Evolutionary conservation across 2,113 vertebrate genomes (phyloP).

Genomic region (Ardeotis arabs): DNA sequence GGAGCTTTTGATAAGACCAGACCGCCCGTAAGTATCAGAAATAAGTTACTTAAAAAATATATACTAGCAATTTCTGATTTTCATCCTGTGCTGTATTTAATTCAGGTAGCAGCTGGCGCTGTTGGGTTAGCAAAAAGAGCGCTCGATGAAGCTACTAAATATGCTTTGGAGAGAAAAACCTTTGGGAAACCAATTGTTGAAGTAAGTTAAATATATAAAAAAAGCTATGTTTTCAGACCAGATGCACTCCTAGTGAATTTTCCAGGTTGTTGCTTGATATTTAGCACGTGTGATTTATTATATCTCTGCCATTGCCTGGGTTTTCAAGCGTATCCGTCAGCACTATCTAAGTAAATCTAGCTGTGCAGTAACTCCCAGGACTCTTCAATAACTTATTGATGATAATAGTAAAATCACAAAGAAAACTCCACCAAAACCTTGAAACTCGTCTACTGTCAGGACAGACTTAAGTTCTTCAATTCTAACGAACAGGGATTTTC

Average conservation of each 20-base stretch:
- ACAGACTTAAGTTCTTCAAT: neutral
- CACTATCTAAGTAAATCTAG: neutral
- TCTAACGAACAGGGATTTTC: neutral
- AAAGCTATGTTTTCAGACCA: neutral
- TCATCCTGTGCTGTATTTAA: neutral
- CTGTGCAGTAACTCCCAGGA: neutral
- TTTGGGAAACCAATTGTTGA: conserved; percentile 86
- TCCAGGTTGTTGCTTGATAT: neutral
- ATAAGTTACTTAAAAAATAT: neutral
- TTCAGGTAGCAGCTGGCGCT: conserved; percentile 89
- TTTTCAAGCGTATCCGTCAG: neutral
- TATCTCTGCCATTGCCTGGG: neutral
- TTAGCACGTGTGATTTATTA: neutral
- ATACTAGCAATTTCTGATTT: neutral
- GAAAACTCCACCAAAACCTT: neutral
- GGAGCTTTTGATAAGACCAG: conserved; percentile 93
- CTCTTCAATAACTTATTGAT: neutral
- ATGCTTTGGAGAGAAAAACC: conserved; percentile 90
- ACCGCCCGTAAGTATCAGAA: conserved; percentile 79
- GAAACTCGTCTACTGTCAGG: neutral
- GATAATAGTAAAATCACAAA: neutral
- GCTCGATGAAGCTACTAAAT: conserved; percentile 89
- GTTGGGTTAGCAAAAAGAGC: conserved; percentile 89
- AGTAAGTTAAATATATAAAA: conserved; percentile 60
- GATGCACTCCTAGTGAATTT: neutral